These are phyloP conservation scores for Planococcus citri DNA, from an alignment of 1,140 invertebrate genomes.

Conservation along the genomic window DNA sequence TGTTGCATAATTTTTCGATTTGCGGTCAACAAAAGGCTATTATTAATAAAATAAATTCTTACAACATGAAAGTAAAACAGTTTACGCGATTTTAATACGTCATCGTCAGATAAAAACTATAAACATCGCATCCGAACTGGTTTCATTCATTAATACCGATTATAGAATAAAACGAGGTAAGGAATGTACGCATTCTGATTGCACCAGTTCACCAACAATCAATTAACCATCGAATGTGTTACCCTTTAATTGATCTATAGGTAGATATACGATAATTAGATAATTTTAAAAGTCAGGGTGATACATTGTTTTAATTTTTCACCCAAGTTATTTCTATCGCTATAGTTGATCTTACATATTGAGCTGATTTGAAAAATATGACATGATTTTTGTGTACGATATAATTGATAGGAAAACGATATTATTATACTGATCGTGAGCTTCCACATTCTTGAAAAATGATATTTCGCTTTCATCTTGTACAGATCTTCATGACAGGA, in stretches of 20 bases:
- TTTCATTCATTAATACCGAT: slow-evolving; percentile 7
- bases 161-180: background rate
- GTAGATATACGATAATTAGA: background rate
- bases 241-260: background rate
- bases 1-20: background rate
- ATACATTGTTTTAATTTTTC: too few relatives aligned
- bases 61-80: background rate
- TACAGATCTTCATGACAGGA: background rate
- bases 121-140: background rate
- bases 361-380: too few relatives aligned
- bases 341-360: too few relatives aligned
- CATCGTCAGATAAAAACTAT: background rate
- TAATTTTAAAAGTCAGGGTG: background rate
- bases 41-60: background rate
- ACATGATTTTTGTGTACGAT: too few relatives aligned
- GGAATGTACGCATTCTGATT: background rate
- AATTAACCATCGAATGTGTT: background rate
- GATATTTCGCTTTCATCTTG: background rate
- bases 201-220: background rate
- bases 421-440: background rate
- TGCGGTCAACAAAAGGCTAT: background rate
- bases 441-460: slow-evolving; percentile 7
- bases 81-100: background rate
- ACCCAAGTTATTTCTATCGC: too few relatives aligned
- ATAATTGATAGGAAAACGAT: background rate